These are phyloP conservation scores for Netelia melanura DNA, from an alignment of 2,888 invertebrate genomes.

Conservation along the genomic window DNA sequence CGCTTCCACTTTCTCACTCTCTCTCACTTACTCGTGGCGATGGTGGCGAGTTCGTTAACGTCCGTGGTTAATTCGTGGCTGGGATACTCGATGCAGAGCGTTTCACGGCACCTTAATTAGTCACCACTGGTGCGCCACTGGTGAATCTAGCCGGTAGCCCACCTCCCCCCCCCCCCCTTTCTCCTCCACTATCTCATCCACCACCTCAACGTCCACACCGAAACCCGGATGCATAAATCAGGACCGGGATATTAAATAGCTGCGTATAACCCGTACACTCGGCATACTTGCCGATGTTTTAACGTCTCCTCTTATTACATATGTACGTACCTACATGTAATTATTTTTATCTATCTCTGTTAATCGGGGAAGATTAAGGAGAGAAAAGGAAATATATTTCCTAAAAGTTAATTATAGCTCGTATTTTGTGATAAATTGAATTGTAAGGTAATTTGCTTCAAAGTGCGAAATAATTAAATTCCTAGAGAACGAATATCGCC, in stretches of 20 bases:
- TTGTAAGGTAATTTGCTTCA: not conserved
- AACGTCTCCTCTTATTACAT: no score
- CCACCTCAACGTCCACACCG: no score
- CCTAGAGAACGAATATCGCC: no score
- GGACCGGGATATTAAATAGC: not conserved
- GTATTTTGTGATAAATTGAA: not conserved
- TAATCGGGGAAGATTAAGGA: no score
- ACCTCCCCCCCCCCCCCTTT: not conserved
- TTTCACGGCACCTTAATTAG: constrained; percentile 63
- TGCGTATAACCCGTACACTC: no score
- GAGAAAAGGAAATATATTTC: no score
- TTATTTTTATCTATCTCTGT: no score
- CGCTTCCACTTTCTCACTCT: not conserved
- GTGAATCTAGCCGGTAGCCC: constrained; percentile 31
- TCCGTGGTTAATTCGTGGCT: constrained; percentile 70
- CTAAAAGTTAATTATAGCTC: no score
- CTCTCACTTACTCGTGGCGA: constrained; percentile 27
- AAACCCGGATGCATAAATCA: constrained; percentile 2
- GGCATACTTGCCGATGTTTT: no score
- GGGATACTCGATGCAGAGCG: constrained; percentile 58
- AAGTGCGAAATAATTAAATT: not conserved
- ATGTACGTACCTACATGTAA: no score
- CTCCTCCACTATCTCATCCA: no score
- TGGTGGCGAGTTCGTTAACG: constrained; percentile 66
- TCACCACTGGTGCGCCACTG: constrained; percentile 23